phyloP scores from a whole-genome alignment of 2,888 invertebrate species.

The Leucophora obtusa region DNA sequence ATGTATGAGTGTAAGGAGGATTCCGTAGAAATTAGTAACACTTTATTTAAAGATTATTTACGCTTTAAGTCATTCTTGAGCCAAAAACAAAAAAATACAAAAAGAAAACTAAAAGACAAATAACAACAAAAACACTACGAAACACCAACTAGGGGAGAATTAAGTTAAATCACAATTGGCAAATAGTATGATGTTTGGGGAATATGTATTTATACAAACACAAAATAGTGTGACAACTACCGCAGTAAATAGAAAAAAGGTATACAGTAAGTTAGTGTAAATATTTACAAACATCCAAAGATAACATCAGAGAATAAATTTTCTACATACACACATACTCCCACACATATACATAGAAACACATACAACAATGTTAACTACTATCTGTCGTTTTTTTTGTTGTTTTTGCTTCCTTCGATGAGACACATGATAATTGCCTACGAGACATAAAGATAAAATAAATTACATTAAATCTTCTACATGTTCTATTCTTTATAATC shows the following conservation, averaged over 20 bases:
- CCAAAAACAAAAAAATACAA: slow-evolving; percentile 20
- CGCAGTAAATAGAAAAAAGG: slow-evolving; percentile 27
- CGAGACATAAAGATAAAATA: slow-evolving; percentile 61
- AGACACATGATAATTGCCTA: slow-evolving; percentile 64
- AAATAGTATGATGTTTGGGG: slow-evolving; percentile 44
- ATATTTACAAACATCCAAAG: neutral
- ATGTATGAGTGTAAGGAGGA: slow-evolving; percentile 22
- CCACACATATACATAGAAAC: neutral
- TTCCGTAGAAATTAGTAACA: slow-evolving; percentile 58
- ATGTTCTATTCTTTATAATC: slow-evolving; percentile 7
- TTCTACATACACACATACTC: slow-evolving; percentile 10
- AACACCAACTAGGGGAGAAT: slow-evolving; percentile 17
- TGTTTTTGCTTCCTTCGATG: neutral
- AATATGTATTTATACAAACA: slow-evolving; percentile 31
- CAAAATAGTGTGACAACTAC: slow-evolving; percentile 56
- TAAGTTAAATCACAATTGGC: slow-evolving; percentile 48
- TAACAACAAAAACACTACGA: slow-evolving; percentile 8
- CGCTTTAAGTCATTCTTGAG: slow-evolving; percentile 47
- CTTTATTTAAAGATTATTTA: slow-evolving; percentile 62
- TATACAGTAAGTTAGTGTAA: neutral
- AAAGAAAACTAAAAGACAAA: neutral
- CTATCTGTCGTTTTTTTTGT: slow-evolving; percentile 19
- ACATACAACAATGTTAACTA: slow-evolving; percentile 17
- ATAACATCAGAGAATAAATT: slow-evolving; percentile 61
- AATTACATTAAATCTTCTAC: slow-evolving; percentile 60